Conservation (phyloP, 1,140 invertebrate genomes). For the Trinorchestia longiramus region DNA sequence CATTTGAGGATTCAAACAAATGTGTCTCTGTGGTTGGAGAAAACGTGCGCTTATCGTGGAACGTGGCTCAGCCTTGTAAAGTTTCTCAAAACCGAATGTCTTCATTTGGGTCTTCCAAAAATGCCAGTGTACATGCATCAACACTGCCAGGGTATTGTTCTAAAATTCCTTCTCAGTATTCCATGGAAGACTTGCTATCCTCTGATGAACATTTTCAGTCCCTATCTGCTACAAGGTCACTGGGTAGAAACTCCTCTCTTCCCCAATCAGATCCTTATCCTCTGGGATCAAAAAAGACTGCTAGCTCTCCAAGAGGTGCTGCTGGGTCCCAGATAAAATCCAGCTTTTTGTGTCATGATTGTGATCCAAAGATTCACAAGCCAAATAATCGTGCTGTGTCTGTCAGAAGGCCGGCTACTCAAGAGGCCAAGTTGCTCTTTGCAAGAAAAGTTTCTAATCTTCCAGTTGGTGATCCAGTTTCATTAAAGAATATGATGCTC, state of each 20-base stretch:
- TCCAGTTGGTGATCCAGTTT: background rate
- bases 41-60: background rate
- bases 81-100: background rate
- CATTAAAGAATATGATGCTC: background rate
- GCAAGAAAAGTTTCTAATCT: background rate
- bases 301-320: background rate
- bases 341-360: slow-evolving; percentile 21
- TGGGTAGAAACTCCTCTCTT: slow-evolving; percentile 8
- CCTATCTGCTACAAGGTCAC: background rate
- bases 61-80: background rate
- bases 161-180: background rate
- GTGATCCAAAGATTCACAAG: background rate
- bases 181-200: background rate
- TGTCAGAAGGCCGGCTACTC: background rate
- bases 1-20: background rate
- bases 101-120: background rate
- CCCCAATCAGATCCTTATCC: background rate
- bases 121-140: background rate
- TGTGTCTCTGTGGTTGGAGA: background rate
- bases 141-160: background rate
- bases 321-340: background rate
- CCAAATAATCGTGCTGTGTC: background rate
- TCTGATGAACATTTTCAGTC: background rate
- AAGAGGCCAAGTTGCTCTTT: background rate
- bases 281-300: background rate